Conservation (phyloP, 2,888 invertebrate species). For the Bedellia somnulentella region DNA sequence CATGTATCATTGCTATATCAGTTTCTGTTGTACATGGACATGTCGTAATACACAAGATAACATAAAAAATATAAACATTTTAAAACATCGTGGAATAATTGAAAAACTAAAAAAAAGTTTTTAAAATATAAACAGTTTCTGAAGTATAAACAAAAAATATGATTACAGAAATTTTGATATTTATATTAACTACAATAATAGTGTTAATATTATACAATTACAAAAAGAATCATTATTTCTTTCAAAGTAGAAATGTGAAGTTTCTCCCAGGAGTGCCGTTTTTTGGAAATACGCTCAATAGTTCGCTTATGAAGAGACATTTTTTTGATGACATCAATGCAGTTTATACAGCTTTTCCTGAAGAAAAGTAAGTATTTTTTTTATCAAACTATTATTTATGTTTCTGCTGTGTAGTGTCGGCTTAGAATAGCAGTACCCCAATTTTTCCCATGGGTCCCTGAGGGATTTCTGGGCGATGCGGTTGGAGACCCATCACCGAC, state of each 20-base stretch:
- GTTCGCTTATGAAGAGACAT: constrained; percentile 21
- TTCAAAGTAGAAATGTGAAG: constrained; percentile 23
- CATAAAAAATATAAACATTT: too few species aligned
- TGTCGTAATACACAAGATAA: too few species aligned
- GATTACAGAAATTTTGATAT: constrained; percentile 29
- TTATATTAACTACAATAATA: constrained; percentile 19
- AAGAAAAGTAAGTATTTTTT: constrained; percentile 30
- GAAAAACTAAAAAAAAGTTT: background rate
- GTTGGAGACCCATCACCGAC: too few species aligned
- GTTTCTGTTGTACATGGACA: too few species aligned
- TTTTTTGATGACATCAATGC: constrained; percentile 22
- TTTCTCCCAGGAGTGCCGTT: constrained; percentile 26
- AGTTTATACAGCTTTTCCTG: constrained; percentile 29
- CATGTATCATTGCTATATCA: too few species aligned
- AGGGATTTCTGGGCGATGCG: too few species aligned
- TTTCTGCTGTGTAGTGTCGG: too few species aligned
- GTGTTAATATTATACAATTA: constrained; percentile 21
- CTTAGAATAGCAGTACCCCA: too few species aligned
- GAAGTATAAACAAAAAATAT: constrained; percentile 17
- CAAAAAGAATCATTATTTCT: constrained; percentile 20
- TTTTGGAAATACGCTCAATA: constrained; percentile 26
- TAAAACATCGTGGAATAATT: too few species aligned
- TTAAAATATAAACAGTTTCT: background rate
- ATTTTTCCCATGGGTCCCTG: too few species aligned
- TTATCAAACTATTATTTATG: too few species aligned